A percentile compares a stretch with the other conserved stretches of the same genome.
These are phyloP conservation scores for Acrocephalus kingi DNA, from an alignment of 2,113 vertebrate species.

Conservation along the genomic window DNA sequence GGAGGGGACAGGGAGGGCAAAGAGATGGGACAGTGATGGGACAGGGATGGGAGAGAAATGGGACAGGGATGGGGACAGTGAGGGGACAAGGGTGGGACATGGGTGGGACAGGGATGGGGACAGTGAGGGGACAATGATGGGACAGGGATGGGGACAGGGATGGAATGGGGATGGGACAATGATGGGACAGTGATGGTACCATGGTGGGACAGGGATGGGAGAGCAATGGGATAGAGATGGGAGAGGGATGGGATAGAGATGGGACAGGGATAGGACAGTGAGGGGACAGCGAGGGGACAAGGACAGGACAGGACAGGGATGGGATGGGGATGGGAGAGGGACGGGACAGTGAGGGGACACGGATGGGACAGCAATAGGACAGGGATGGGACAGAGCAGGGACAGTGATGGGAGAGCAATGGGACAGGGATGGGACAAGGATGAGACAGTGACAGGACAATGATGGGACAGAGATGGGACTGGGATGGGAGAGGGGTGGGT, in stretches of 20 bases:
- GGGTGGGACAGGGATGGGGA: too few relatives aligned
- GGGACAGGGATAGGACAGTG: not conserved
- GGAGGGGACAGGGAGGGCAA: not conserved
- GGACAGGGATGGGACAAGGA: not conserved
- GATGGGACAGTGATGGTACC: not conserved
- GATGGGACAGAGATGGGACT: not conserved
- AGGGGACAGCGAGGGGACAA: too few relatives aligned
- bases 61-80: too few relatives aligned
- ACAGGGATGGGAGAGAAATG: not conserved
- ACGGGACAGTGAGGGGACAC: not conserved
- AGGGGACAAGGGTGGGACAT: too few relatives aligned
- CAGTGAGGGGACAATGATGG: too few relatives aligned
- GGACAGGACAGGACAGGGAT: not conserved
- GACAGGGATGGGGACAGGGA: not conserved
- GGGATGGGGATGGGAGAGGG: not conserved
- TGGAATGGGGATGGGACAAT: too few relatives aligned
- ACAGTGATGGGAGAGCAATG: too few relatives aligned
- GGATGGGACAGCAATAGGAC: not conserved
- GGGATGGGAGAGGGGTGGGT: not conserved
- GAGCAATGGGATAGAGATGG: not conserved
- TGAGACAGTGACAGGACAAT: not conserved
- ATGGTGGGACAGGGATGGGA: not conserved
- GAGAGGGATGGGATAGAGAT: not conserved
- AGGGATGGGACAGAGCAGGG: not conserved
- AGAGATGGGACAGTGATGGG: too few relatives aligned